Evolutionary conservation across 1,140 invertebrate genomes (phyloP).

Genomic region (Mycetomoellerius zeteki): DNA sequence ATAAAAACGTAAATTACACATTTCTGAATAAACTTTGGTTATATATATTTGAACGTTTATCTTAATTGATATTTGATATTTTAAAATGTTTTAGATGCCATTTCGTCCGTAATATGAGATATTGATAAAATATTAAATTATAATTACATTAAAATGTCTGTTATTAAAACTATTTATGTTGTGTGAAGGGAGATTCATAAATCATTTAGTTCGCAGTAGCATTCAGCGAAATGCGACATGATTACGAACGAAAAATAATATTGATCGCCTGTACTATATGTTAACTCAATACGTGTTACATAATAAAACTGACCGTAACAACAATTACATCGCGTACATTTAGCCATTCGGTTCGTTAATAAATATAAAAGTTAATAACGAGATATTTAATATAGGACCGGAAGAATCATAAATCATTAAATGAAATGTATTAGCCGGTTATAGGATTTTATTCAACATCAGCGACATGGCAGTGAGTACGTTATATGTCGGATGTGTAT

Average conservation of each 20-base stretch:
- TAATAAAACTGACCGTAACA: slow-evolving; percentile 32
- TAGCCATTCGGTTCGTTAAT: slow-evolving; percentile 14
- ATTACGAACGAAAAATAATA: slow-evolving; percentile 50
- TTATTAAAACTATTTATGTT: slow-evolving; percentile 43
- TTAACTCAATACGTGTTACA: neutral
- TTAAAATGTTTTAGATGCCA: neutral
- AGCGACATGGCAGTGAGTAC: neutral
- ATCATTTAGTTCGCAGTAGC: slow-evolving; percentile 35
- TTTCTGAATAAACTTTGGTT: neutral
- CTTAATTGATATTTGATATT: neutral
- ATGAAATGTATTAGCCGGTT: slow-evolving; percentile 8
- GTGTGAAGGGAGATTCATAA: slow-evolving; percentile 28
- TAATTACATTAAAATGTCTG: slow-evolving; percentile 14
- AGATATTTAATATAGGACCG: slow-evolving; percentile 6
- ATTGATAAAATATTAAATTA: slow-evolving; percentile 1
- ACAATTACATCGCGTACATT: slow-evolving; percentile 34
- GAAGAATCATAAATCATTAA: slow-evolving; percentile 50
- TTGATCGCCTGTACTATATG: neutral
- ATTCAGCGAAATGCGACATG: slow-evolving; percentile 24
- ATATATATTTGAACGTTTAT: neutral
- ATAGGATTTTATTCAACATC: slow-evolving; percentile 25
- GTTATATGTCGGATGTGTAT: neutral
- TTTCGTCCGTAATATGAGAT: neutral
- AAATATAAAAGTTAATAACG: slow-evolving; percentile 51
- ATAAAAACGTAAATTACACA: neutral